phyloP scores from a whole-genome alignment of 2,888 invertebrate genomes.

The Stenichneumon culpator region DNA sequence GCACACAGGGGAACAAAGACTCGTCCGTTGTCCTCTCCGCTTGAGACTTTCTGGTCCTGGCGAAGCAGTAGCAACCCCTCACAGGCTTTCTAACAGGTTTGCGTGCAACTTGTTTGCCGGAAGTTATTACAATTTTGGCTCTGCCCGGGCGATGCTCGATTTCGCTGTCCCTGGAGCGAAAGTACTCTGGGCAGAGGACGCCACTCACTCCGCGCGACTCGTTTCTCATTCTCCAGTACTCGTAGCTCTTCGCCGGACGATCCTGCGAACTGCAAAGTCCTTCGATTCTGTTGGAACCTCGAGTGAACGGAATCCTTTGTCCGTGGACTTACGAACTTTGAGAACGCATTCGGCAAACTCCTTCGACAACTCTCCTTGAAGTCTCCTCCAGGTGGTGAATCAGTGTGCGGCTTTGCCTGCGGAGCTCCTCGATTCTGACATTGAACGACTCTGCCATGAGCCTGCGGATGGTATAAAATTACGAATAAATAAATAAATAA shows the following conservation, averaged over 20 bases:
- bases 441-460: slow-evolving; percentile 69
- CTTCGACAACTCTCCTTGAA: slow-evolving; percentile 66
- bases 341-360: slow-evolving; percentile 63
- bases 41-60: slow-evolving; percentile 63
- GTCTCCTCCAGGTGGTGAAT: slow-evolving; percentile 65
- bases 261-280: slow-evolving; percentile 10
- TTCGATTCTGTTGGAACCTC: not conserved
- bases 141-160: slow-evolving; percentile 60
- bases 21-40: slow-evolving; percentile 66
- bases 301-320: not conserved
- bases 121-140: slow-evolving; percentile 74
- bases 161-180: slow-evolving; percentile 19
- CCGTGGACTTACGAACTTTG: slow-evolving; percentile 68
- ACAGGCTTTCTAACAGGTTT: slow-evolving; percentile 72
- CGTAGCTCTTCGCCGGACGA: slow-evolving; percentile 14
- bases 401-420: slow-evolving; percentile 71
- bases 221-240: slow-evolving; percentile 73
- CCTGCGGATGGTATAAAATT: slow-evolving; percentile 17
- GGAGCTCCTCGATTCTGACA: slow-evolving; percentile 68
- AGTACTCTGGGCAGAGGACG: slow-evolving; percentile 68
- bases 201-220: slow-evolving; percentile 69
- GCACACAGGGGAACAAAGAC: slow-evolving; percentile 60
- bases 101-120: slow-evolving; percentile 69
- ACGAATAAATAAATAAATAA: not conserved
- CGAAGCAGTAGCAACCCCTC: slow-evolving; percentile 79